These are phyloP conservation scores for Cepaea nemoralis DNA, from an alignment of 1,140 invertebrate genomes.

Conservation along the genomic window DNA sequence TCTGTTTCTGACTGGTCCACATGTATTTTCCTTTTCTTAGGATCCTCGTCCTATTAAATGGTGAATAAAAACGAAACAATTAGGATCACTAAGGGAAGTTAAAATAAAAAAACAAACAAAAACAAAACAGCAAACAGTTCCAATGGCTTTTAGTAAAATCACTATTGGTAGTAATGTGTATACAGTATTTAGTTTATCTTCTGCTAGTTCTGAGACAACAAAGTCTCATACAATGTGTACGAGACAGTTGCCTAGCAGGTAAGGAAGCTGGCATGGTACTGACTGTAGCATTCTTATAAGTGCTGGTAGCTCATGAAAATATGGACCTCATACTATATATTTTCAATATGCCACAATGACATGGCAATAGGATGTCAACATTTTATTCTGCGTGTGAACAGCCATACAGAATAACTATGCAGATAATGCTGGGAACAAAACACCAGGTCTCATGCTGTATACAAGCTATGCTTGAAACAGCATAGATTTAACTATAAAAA, in stretches of 20 bases:
- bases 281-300: no score
- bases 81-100: neutral
- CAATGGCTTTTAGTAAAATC: neutral
- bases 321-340: no score
- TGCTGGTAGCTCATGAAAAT: no score
- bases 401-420: no score
- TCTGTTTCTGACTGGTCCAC: slow-evolving; percentile 56
- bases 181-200: neutral
- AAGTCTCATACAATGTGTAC: neutral
- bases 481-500: no score
- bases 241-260: neutral
- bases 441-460: no score
- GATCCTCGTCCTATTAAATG: slow-evolving; percentile 62
- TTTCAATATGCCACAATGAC: no score
- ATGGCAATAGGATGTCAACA: no score
- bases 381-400: no score
- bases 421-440: no score
- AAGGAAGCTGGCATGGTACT: no score
- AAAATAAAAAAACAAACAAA: neutral
- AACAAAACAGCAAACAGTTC: neutral
- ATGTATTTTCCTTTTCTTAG: slow-evolving; percentile 57
- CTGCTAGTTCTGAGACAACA: neutral
- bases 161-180: neutral
- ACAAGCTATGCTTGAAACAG: no score
- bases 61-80: slow-evolving; percentile 16